phyloP scores from a whole-genome alignment of 2,888 invertebrate species.

The Hydroisotoma schaefferi region DNA sequence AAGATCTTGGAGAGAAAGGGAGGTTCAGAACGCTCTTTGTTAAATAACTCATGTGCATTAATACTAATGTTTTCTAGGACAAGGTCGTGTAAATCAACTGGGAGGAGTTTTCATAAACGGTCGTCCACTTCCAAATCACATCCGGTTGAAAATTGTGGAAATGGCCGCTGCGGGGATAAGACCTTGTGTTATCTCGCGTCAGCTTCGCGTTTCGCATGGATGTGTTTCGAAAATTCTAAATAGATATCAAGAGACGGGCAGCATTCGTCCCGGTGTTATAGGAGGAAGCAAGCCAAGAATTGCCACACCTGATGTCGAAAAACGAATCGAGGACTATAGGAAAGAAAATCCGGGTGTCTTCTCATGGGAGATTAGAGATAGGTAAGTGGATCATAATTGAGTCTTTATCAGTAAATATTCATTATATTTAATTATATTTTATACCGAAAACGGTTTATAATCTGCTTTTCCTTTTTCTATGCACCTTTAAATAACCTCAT shows the following conservation, averaged over 20 bases:
- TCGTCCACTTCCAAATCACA: constrained; percentile 61
- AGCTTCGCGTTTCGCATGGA: constrained; percentile 62
- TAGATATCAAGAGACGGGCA: constrained; percentile 58
- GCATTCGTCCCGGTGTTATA: constrained; percentile 54
- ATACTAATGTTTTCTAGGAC: constrained; percentile 50
- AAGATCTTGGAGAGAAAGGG: too few species aligned
- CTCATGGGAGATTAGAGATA: constrained; percentile 58
- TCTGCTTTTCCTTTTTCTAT: too few species aligned
- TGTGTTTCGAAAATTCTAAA: constrained; percentile 62
- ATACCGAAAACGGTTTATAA: too few species aligned
- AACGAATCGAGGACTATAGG: constrained; percentile 56
- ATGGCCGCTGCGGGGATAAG: constrained; percentile 60
- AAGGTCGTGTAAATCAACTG: constrained; percentile 61
- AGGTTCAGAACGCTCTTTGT: too few species aligned
- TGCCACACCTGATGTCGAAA: constrained; percentile 58
- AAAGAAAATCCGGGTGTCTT: constrained; percentile 57
- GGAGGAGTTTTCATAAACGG: constrained; percentile 63
- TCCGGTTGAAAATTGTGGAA: constrained; percentile 60
- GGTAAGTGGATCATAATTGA: too few species aligned
- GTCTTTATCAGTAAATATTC: too few species aligned
- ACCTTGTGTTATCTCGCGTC: constrained; percentile 61
- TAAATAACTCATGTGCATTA: too few species aligned
- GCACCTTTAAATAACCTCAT: too few species aligned
- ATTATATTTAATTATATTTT: too few species aligned
- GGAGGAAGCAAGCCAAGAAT: constrained; percentile 57